These are phyloP conservation scores for Malurus leucopterus DNA, from an alignment of 2,797 vertebrate genomes.

Conservation along the genomic window DNA sequence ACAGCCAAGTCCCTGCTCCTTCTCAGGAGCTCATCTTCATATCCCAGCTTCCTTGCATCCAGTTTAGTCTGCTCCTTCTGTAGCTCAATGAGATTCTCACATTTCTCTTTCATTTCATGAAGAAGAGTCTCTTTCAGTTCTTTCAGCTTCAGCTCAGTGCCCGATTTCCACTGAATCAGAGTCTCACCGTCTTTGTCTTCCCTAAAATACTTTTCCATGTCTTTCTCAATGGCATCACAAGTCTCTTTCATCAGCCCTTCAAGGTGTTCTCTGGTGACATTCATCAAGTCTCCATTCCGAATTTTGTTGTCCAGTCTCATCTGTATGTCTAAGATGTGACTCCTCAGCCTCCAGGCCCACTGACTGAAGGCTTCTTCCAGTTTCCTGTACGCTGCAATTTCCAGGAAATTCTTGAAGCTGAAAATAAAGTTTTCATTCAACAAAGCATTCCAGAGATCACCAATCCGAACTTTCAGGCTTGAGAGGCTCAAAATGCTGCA, in stretches of 20 bases:
- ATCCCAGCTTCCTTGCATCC: constrained; percentile 13
- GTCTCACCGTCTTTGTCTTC: constrained; percentile 59
- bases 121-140: constrained; percentile 42
- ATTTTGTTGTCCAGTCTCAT: constrained; percentile 50
- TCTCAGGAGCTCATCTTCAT: constrained; percentile 41
- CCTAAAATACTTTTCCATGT: constrained; percentile 54
- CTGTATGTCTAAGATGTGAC: constrained; percentile 53
- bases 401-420: constrained; percentile 73
- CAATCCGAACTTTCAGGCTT: constrained; percentile 58
- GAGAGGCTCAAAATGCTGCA: constrained; percentile 45
- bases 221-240: background rate
- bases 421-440: constrained; percentile 77
- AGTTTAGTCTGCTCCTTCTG: constrained; percentile 24
- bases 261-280: background rate
- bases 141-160: constrained; percentile 39
- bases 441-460: constrained; percentile 71
- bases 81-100: background rate
- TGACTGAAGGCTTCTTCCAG: constrained; percentile 62
- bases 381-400: constrained; percentile 67
- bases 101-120: constrained; percentile 15
- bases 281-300: constrained; percentile 17
- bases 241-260: background rate
- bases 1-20: constrained; percentile 20
- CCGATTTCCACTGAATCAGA: constrained; percentile 62
- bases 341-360: constrained; percentile 73